Evolutionary conservation across 2,797 vertebrate genomes (phyloP), one percentile per base, ranked within the genome.

Genomic region (Natrix natrix): DNA sequence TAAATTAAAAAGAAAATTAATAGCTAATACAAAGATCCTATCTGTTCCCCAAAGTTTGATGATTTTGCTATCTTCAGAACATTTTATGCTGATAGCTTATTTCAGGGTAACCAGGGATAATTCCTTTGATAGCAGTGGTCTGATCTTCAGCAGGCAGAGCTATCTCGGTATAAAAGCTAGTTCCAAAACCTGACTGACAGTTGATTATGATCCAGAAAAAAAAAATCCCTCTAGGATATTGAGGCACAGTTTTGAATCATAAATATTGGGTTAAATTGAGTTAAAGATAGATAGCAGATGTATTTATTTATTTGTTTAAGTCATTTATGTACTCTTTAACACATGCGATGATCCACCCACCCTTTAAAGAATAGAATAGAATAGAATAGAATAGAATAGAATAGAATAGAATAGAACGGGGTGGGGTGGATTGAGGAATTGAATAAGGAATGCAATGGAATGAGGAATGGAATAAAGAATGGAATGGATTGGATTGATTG

Each of bases 1-100:
- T 88, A 94, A 90, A 20, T 37, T 83, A 95, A 95, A 48, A 96
- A 59, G 92, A 95, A 94, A 93, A 0, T 32, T 57, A 86, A 78
- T 0, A 69, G 86, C 93, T 94, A 94, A 93, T 74, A 92, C 88
- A 92, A 91, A 26, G 26, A 94, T 20, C 83, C 63, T 10, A 66
- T 91, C 91, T 92, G 86, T 0, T 60, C 0, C 93, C 86, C 91
- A 92, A 91, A 91, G 95, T 94, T 89, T 54, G 66, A 89, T 91
- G 89, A 1, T 57, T 86, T 88, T 0, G 88, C 96, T 95, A 1
- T 66, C 56, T 93, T 90, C 94, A 0, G 4, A 88, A 32, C 10
- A 78, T 2, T 91, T 93, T 87, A 86, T 2, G 2, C 69, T 91
- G 89, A 55, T 32, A 92, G 10, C 86, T 66, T 63, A 94, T 37